Conservation (phyloP, 2,888 invertebrate species). For the Timema podura region DNA sequence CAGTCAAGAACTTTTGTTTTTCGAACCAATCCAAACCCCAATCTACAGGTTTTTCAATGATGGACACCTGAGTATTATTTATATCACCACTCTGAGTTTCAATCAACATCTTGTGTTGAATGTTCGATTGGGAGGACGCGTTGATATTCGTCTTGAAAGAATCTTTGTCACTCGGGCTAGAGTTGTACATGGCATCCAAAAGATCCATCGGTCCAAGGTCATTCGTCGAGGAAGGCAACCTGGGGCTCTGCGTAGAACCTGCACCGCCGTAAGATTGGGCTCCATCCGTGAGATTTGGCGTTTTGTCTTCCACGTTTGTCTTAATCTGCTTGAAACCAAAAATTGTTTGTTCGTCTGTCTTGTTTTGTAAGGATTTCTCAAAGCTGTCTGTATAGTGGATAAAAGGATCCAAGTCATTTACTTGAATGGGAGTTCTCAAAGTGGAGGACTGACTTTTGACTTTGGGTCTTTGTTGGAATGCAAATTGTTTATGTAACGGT, state of each 20-base stretch:
- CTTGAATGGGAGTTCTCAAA: neutral
- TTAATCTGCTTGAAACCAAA: neutral
- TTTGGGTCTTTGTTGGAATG: neutral
- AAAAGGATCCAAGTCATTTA: neutral
- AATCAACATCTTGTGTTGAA: constrained; percentile 7
- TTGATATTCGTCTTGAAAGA: neutral
- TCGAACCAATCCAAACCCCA: neutral
- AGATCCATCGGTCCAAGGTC: neutral
- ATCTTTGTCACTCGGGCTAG: neutral
- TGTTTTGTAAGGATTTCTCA: neutral
- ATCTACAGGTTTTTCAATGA: neutral
- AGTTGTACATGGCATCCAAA: neutral
- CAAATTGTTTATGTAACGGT: neutral
- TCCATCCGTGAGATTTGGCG: neutral
- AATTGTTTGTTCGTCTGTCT: neutral
- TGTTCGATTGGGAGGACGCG: neutral
- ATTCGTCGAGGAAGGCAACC: neutral
- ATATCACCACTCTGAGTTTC: neutral
- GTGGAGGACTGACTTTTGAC: neutral
- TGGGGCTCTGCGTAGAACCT: neutral
- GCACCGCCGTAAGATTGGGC: neutral
- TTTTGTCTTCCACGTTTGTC: neutral
- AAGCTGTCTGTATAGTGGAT: neutral
- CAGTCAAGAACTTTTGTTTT: constrained; percentile 3
- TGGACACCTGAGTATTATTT: no score